Evolutionary conservation across 2,797 vertebrate genomes (phyloP).

Genomic region (Sebastes hubbsi): DNA sequence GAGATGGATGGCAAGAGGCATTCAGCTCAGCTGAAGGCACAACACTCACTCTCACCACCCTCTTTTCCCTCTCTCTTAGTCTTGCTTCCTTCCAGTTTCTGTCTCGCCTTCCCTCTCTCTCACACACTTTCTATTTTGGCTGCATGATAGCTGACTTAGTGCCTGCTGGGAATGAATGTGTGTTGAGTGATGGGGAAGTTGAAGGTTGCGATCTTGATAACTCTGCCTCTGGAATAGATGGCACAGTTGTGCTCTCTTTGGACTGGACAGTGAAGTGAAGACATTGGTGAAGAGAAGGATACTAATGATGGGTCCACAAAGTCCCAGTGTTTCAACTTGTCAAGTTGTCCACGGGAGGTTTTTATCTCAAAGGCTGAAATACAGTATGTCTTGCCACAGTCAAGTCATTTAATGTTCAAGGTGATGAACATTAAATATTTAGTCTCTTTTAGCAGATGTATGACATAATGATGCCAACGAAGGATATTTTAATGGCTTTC

Average conservation of each 20-base stretch:
- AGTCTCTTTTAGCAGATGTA: not conserved
- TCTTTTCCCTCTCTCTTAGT: not conserved
- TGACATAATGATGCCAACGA: not conserved
- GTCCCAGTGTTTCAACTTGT: not conserved
- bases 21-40: constrained; percentile 35
- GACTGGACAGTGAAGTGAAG: not conserved
- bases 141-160: constrained; percentile 15
- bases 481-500: not conserved
- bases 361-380: not conserved
- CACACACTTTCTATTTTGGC: constrained; percentile 6
- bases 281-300: not conserved
- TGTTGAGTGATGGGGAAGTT: constrained; percentile 33
- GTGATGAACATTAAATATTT: not conserved
- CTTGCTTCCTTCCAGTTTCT: not conserved
- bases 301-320: constrained; percentile 7
- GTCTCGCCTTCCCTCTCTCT: not conserved
- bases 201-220: constrained; percentile 33
- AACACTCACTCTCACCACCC: constrained; percentile 3
- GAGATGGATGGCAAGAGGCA: constrained; percentile 39
- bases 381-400: not conserved
- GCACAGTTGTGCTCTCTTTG: not conserved
- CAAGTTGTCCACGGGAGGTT: not conserved
- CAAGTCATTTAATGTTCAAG: not conserved
- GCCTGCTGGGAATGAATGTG: constrained; percentile 27
- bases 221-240: not conserved